Conservation (phyloP, 2,888 invertebrate species). For the Coenonympha glycerion region DNA sequence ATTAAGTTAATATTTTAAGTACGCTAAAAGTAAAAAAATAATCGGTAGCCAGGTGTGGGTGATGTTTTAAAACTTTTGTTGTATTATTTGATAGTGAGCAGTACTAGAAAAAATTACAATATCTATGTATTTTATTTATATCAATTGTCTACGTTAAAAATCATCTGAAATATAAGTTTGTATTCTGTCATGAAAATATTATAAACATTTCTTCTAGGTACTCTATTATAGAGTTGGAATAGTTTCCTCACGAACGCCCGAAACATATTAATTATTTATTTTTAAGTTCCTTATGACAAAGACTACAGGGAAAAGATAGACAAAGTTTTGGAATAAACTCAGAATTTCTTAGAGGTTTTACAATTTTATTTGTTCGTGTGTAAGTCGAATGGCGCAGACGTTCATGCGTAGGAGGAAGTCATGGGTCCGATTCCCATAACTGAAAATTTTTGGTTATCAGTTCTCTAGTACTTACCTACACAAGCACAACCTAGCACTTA, state of each 20-base stretch:
- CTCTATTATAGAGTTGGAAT: constrained; percentile 20
- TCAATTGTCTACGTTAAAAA: constrained; percentile 7
- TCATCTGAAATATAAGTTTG: constrained; percentile 15
- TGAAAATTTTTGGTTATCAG: too few relatives aligned
- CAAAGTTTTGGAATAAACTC: not conserved
- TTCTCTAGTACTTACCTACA: too few relatives aligned
- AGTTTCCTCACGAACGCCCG: constrained; percentile 30
- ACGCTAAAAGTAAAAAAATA: too few relatives aligned
- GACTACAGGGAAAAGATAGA: not conserved
- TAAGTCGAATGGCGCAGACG: too few relatives aligned
- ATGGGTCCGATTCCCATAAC: too few relatives aligned
- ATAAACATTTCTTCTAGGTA: constrained; percentile 10
- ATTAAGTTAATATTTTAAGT: too few relatives aligned
- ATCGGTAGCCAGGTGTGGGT: too few relatives aligned
- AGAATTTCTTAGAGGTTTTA: not conserved
- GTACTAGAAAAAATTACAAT: constrained; percentile 10
- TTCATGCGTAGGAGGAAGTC: too few relatives aligned
- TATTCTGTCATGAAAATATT: constrained; percentile 10
- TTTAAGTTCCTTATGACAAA: constrained; percentile 24
- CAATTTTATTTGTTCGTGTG: too few relatives aligned
- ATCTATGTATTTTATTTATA: not conserved
- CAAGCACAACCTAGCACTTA: too few relatives aligned
- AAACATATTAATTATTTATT: constrained; percentile 15
- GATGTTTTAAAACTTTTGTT: too few relatives aligned
- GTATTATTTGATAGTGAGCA: too few relatives aligned